Percentiles rank a stretch among this genome's conserved stretches.
phyloP scores from a whole-genome alignment of 2,113 vertebrate genomes.

The Electrona antarctica region DNA sequence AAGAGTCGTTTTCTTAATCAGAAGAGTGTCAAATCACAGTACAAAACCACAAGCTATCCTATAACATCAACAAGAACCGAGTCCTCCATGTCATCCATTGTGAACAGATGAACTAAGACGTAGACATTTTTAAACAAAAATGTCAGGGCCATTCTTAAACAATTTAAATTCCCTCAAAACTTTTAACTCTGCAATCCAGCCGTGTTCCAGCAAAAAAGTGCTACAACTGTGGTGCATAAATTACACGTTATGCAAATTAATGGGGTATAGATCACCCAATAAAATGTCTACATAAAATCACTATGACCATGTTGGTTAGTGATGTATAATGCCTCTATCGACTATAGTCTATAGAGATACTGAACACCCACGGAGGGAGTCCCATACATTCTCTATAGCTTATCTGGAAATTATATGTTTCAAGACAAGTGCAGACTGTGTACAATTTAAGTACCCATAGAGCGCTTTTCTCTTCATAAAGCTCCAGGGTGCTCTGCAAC shows the following conservation, averaged over 20 bases:
- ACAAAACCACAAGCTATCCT: constrained; percentile 44
- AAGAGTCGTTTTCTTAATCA: no score
- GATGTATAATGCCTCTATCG: constrained; percentile 8
- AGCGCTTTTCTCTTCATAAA: no score
- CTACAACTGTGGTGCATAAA: no score
- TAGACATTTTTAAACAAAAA: not conserved
- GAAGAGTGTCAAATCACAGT: constrained; percentile 45
- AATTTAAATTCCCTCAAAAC: not conserved
- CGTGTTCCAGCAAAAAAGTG: no score
- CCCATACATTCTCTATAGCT: constrained; percentile 34
- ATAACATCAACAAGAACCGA: not conserved
- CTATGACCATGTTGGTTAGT: not conserved
- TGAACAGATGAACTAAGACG: no score
- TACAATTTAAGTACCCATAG: not conserved
- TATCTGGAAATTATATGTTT: constrained; percentile 28
- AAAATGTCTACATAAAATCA: not conserved
- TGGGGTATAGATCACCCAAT: constrained; percentile 2
- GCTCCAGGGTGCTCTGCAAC: not conserved
- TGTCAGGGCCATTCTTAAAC: not conserved
- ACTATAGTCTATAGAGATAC: constrained; percentile 47
- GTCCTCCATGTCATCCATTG: constrained; percentile 18
- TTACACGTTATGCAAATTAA: not conserved
- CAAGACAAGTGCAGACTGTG: constrained; percentile 16
- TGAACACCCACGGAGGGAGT: constrained; percentile 53
- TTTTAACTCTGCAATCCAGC: not conserved